A percentile compares a stretch with the other conserved stretches of the same genome.
These are phyloP conservation scores for Spilosoma lubricipeda DNA, from an alignment of 2,888 invertebrate genomes.

Conservation along the genomic window DNA sequence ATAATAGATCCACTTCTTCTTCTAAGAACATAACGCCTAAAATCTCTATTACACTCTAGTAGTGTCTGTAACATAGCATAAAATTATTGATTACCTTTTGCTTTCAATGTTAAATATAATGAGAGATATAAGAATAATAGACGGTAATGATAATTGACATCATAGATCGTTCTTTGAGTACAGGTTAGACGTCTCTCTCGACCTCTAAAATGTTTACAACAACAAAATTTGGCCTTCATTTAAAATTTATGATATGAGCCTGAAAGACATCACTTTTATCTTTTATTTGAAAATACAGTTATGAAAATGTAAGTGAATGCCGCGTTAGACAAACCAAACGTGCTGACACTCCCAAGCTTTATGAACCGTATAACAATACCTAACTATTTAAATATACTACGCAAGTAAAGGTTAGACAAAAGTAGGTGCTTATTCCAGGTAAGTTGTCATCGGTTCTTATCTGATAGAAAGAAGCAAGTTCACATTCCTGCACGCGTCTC, in stretches of 20 bases:
- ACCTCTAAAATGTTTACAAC: background rate
- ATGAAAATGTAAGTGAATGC: background rate
- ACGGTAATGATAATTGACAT: background rate
- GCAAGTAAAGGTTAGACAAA: slow-evolving; percentile 24
- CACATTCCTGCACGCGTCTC: slow-evolving; percentile 50
- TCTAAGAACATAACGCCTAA: background rate
- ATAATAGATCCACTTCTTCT: background rate
- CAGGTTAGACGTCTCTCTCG: background rate
- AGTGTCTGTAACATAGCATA: background rate
- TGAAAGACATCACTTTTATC: slow-evolving; percentile 1
- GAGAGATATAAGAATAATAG: slow-evolving; percentile 1
- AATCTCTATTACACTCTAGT: background rate
- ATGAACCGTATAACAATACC: slow-evolving; percentile 15
- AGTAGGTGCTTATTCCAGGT: slow-evolving; percentile 21
- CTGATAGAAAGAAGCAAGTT: slow-evolving; percentile 36
- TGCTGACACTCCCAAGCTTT: background rate
- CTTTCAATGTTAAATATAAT: background rate
- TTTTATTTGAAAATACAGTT: background rate
- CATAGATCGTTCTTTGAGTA: background rate
- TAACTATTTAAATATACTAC: slow-evolving; percentile 22
- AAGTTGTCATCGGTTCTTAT: slow-evolving; percentile 30
- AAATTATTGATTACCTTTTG: background rate
- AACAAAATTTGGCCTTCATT: background rate
- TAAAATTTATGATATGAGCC: background rate
- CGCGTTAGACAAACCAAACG: background rate